Conservation (phyloP, 92 coral and sea anemone species). For the Chrysogorgia sp. region DNA sequence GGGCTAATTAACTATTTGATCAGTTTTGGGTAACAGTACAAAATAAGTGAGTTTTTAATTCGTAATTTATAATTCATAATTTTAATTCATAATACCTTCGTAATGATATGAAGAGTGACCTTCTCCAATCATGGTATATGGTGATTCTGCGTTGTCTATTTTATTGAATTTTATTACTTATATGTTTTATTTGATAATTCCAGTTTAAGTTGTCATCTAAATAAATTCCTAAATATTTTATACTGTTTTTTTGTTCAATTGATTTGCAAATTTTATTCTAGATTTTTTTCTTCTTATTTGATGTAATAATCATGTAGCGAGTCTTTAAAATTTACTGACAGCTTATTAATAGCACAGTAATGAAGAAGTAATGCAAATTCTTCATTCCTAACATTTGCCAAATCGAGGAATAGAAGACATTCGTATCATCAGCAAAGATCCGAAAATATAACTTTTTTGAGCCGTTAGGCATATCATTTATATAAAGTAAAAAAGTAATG, state of each 20-base stretch:
- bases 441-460: slow-evolving; percentile 46
- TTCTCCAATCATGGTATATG: no score
- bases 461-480: no score
- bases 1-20: no score
- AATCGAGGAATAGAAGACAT: slow-evolving; percentile 47
- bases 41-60: no score
- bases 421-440: slow-evolving; percentile 65
- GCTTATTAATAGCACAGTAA: slow-evolving; percentile 48
- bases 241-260: slow-evolving; percentile 26
- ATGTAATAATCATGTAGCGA: slow-evolving; percentile 47
- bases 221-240: slow-evolving; percentile 56
- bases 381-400: slow-evolving; percentile 39
- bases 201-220: slow-evolving; percentile 9
- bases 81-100: no score
- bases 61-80: no score
- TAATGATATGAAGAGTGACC: no score
- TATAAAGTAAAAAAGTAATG: no score
- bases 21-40: no score
- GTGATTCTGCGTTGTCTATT: no score
- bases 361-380: slow-evolving; percentile 41
- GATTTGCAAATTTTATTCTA: neutral
- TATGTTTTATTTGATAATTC: slow-evolving; percentile 14
- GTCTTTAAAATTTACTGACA: slow-evolving; percentile 47
- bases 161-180: slow-evolving; percentile 6
- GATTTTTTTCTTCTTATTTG: slow-evolving; percentile 31